Conservation (phyloP, 2,113 vertebrate genomes). For the Gymnarchus niloticus region DNA sequence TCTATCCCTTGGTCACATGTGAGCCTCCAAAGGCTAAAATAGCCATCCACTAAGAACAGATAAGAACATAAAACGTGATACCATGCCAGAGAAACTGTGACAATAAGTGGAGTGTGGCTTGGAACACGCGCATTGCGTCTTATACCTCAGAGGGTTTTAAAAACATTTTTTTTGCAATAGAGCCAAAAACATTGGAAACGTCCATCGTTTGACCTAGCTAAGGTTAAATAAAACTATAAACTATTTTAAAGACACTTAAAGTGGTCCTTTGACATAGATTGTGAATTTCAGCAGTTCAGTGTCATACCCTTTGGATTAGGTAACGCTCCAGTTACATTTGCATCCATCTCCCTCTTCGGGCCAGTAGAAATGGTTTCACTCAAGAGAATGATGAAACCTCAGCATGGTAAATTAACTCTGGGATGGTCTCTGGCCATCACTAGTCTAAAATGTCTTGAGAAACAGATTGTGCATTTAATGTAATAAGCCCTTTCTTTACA, state of each 20-base stretch:
- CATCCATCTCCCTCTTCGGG: not conserved
- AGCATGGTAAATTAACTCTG: not conserved
- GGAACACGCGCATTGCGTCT: not conserved
- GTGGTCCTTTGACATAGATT: conserved; percentile 9
- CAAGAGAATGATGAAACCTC: not conserved
- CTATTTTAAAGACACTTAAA: not conserved
- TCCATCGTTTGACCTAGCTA: not conserved
- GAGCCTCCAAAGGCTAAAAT: not conserved
- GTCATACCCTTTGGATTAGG: not conserved
- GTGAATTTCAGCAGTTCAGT: not conserved
- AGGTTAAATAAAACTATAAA: conserved; percentile 16
- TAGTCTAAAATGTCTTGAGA: not conserved
- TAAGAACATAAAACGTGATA: not conserved
- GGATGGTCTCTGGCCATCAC: not conserved
- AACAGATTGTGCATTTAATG: not conserved
- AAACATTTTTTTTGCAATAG: not conserved
- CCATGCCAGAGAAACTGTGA: not conserved
- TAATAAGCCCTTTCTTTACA: not conserved
- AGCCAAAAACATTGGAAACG: not conserved
- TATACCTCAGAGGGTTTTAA: not conserved
- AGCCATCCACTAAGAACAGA: not conserved
- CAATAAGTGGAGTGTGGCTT: not conserved
- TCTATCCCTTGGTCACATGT: not conserved
- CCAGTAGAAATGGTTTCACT: not conserved
- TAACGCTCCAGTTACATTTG: conserved; percentile 1